A percentile compares a stretch with the other conserved stretches of the same genome.
These are phyloP conservation scores for Drosophila mauritiana DNA, from an alignment of 1,140 invertebrate genomes.

Conservation along the genomic window DNA sequence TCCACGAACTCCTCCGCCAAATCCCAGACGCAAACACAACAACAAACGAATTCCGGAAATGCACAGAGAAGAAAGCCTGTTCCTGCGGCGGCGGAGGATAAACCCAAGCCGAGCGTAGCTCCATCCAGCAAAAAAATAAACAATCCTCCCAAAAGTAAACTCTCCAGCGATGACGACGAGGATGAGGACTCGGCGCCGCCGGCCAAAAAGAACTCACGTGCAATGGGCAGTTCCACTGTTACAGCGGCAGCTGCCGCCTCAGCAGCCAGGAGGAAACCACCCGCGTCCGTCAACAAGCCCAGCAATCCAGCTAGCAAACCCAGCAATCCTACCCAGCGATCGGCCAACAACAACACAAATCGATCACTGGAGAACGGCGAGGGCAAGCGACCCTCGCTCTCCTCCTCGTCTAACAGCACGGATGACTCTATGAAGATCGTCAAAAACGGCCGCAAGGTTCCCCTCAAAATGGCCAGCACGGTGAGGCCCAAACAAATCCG, in stretches of 20 bases:
- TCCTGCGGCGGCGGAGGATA: conserved; percentile 35
- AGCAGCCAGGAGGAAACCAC: conserved; percentile 67
- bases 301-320: conserved; percentile 19
- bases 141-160: conserved; percentile 64
- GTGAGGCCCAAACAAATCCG: conserved; percentile 73
- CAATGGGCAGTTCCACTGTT: conserved; percentile 30
- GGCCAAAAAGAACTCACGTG: conserved; percentile 65
- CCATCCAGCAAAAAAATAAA: conserved; percentile 6
- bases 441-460: conserved; percentile 71
- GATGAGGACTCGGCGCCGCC: conserved; percentile 73
- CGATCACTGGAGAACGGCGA: conserved; percentile 82
- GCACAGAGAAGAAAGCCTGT: conserved; percentile 14
- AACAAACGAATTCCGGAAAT: conserved; percentile 14
- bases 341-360: conserved; percentile 7
- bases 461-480: conserved; percentile 81
- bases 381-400: conserved; percentile 65
- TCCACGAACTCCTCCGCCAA: conserved; percentile 17
- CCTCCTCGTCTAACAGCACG: conserved; percentile 81
- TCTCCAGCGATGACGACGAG: conserved; percentile 66
- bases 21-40: conserved; percentile 26
- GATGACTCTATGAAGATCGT: conserved; percentile 59
- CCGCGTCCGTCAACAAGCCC: conserved; percentile 12
- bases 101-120: conserved; percentile 27
- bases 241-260: conserved; percentile 32
- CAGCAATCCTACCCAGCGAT: conserved; percentile 13